Evolutionary conservation across 2,113 vertebrate species (phyloP).

Genomic region (Ursus arctos): DNA sequence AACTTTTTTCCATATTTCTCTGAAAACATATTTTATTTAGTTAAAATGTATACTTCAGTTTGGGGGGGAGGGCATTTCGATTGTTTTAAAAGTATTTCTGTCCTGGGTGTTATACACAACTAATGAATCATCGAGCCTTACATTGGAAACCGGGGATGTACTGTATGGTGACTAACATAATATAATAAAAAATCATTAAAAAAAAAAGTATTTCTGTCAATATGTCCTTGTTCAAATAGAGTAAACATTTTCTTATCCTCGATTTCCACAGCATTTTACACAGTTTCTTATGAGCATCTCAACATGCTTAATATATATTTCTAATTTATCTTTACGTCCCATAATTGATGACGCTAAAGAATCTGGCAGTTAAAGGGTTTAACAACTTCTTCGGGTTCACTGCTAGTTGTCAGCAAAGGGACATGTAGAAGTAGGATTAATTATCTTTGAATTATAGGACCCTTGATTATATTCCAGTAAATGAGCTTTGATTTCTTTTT

Average conservation of each 20-base stretch:
- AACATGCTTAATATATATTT: background rate
- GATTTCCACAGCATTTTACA: background rate
- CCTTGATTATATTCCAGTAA: background rate
- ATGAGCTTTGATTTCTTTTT: slow-evolving; percentile 6
- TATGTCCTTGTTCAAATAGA: background rate
- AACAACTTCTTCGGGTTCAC: background rate
- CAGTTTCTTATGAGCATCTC: background rate
- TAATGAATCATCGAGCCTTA: no score
- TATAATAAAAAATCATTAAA: no score
- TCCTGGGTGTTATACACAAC: no score
- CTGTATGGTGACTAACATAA: no score
- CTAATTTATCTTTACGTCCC: slow-evolving; percentile 4
- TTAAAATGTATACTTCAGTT: background rate
- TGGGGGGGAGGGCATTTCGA: background rate
- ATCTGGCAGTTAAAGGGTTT: background rate
- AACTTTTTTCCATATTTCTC: background rate
- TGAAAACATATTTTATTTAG: background rate
- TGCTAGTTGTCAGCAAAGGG: background rate
- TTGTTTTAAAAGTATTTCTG: slow-evolving; percentile 18
- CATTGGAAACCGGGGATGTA: no score
- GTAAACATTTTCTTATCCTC: slow-evolving; percentile 7
- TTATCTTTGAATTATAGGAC: background rate
- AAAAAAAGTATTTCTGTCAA: background rate
- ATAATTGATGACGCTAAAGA: background rate
- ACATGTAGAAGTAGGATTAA: background rate